A percentile compares a stretch with the other conserved stretches of the same genome.
phyloP scores from a whole-genome alignment of 2,113 vertebrate genomes.

The Coryphaenoides rupestris region DNA sequence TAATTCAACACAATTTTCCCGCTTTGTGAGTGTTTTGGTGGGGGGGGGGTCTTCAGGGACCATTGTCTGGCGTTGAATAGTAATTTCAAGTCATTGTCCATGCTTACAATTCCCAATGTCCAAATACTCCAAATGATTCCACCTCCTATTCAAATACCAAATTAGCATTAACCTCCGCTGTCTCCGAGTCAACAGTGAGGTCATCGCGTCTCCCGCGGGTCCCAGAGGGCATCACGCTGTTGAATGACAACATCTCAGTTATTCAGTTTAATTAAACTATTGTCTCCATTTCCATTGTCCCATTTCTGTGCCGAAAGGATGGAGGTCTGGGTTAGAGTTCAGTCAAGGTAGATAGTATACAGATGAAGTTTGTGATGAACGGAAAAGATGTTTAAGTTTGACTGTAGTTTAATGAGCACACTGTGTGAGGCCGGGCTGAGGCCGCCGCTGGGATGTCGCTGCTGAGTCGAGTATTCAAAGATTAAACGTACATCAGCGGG shows the following conservation, averaged over 20 bases:
- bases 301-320: not conserved
- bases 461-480: slow-evolving; percentile 6
- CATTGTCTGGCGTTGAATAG: slow-evolving; percentile 2
- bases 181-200: slow-evolving; percentile 16
- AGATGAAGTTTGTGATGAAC: slow-evolving; percentile 28
- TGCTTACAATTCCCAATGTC: not conserved
- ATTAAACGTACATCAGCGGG: slow-evolving; percentile 10
- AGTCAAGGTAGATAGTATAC: slow-evolving; percentile 12
- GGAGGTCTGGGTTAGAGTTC: too few species aligned
- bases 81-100: slow-evolving; percentile 16
- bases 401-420: slow-evolving; percentile 11
- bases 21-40: too few species aligned
- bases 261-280: slow-evolving; percentile 17
- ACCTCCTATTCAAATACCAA: slow-evolving; percentile 38
- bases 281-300: not conserved
- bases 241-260: slow-evolving; percentile 30
- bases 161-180: slow-evolving; percentile 47
- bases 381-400: slow-evolving; percentile 13
- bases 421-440: slow-evolving; percentile 8
- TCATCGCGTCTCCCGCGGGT: slow-evolving; percentile 21
- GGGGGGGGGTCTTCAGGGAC: too few species aligned
- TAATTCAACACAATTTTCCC: too few species aligned
- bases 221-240: slow-evolving; percentile 21
- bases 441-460: slow-evolving; percentile 18
- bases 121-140: slow-evolving; percentile 32